These are phyloP conservation scores for Clarias pachynema DNA, from an alignment of 2,797 vertebrate genomes.

Conservation along the genomic window DNA sequence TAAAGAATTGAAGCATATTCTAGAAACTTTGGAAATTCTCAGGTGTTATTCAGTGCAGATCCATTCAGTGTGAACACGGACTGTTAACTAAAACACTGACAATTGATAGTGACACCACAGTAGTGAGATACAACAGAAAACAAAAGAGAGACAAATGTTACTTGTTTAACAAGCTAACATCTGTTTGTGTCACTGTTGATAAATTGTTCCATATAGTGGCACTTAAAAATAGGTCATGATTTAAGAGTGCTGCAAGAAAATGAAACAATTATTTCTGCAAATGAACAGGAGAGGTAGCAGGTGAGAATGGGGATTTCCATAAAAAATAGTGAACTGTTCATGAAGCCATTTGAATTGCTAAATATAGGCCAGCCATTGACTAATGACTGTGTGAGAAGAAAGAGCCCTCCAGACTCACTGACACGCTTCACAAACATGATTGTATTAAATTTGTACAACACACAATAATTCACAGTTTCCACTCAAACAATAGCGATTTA, in stretches of 20 bases:
- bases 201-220: not conserved
- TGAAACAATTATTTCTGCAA: not conserved
- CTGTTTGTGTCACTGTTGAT: not conserved
- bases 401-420: slow-evolving; percentile 1
- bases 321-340: not conserved
- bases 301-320: slow-evolving; percentile 17
- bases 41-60: slow-evolving; percentile 19
- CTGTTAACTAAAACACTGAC: slow-evolving; percentile 25
- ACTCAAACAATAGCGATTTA: too few species aligned
- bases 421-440: not conserved
- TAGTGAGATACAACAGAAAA: not conserved
- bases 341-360: not conserved
- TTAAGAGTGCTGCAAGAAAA: slow-evolving; percentile 9
- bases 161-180: not conserved
- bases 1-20: slow-evolving; percentile 18
- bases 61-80: slow-evolving; percentile 3
- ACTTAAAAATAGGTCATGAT: not conserved
- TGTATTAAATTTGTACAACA: not conserved
- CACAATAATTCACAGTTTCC: not conserved
- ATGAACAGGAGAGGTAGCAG: slow-evolving; percentile 7
- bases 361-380: not conserved
- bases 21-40: slow-evolving; percentile 2
- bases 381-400: slow-evolving; percentile 15
- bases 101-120: not conserved
- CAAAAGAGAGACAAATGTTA: not conserved